Evolutionary conservation across 2,113 vertebrate species (phyloP), one percentile per base, ranked within the genome.

Genomic region (Rhipidura dahli): DNA sequence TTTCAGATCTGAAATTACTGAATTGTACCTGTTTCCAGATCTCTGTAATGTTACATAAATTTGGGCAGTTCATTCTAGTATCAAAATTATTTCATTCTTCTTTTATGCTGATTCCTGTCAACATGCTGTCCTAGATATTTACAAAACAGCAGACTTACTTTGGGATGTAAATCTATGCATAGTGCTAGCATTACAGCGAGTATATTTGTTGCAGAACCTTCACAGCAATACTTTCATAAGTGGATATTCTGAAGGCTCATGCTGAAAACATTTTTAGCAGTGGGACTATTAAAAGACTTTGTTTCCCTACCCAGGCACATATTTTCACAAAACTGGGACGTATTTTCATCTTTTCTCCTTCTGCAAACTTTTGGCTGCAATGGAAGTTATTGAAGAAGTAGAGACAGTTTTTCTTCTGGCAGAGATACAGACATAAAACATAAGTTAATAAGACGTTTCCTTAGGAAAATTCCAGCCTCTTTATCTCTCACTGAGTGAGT

Each of bases 401-500:
- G 54, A 60, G 9, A 30, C n/a, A 88, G 40, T 40, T 88, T 70
- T 84, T 84, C n/a, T 90, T 83, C 91, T 95, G 86, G 87, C 47
- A 70, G 63, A 93, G 35, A 69, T 88, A 54, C 7, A 13, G 83
- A 63, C 39, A 86, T 22, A 96, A 94, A 92, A 70, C 56, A 12
- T 33, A 86, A 81, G 79, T 83, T 80, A 92, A 81, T 86, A 94
- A 83, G 86, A 94, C 0, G 4, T 78, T 94, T 96, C 93, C 94
- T 86, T 90, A 51, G 95, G 96, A 96, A 95, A 96, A 97, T 94
- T 96, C 86, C 94, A 95, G 20, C 12, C 44, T 24, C 44, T 96
- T 94, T 96, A 96, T 97, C 94, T 95, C 63, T 86, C 49, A 39
- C 27, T 72, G 56, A 75, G 20, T 91, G 94, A 96, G 78, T 96